A percentile compares a stretch with the other conserved stretches of the same genome.
Evolutionary conservation across 2,888 invertebrate genomes (phyloP).

Genomic region (Dynastes hyllus): DNA sequence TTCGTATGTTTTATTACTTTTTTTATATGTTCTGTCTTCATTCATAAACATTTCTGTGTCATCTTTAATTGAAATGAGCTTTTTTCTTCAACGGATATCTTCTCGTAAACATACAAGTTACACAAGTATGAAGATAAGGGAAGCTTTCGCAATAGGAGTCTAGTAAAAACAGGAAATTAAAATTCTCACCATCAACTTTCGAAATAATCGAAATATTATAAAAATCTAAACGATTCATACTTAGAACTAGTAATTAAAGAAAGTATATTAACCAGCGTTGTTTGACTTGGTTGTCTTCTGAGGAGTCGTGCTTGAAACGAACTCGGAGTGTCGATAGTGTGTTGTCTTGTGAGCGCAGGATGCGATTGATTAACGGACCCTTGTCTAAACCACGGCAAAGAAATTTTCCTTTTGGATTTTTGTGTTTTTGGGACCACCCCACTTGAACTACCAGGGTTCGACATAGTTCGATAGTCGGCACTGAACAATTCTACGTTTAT

Average conservation of each 20-base stretch:
- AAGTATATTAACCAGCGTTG: conserved; percentile 68
- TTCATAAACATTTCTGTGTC: no score
- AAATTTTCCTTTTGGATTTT: conserved; percentile 88
- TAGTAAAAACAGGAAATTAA: no score
- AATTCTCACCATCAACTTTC: not conserved
- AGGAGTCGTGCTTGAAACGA: conserved; percentile 86
- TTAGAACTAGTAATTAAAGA: not conserved
- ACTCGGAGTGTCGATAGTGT: conserved; percentile 92
- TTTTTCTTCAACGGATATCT: no score
- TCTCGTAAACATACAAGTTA: no score
- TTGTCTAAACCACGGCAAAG: conserved; percentile 92
- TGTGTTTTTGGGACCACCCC: conserved; percentile 73
- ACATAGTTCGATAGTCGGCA: conserved; percentile 52
- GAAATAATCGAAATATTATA: not conserved
- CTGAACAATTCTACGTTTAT: conserved; percentile 26
- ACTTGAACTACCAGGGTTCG: conserved; percentile 60
- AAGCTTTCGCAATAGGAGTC: no score
- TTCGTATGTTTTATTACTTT: no score
- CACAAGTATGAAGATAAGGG: no score
- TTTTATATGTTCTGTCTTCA: no score
- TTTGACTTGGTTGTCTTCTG: conserved; percentile 79
- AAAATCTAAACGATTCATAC: not conserved
- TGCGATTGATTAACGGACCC: conserved; percentile 83
- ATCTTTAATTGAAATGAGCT: no score
- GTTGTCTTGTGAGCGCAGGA: conserved; percentile 86